Evolutionary conservation across 1,140 invertebrate species (phyloP).

Genomic region (Pachyrhynchus sulphureomaculatus): DNA sequence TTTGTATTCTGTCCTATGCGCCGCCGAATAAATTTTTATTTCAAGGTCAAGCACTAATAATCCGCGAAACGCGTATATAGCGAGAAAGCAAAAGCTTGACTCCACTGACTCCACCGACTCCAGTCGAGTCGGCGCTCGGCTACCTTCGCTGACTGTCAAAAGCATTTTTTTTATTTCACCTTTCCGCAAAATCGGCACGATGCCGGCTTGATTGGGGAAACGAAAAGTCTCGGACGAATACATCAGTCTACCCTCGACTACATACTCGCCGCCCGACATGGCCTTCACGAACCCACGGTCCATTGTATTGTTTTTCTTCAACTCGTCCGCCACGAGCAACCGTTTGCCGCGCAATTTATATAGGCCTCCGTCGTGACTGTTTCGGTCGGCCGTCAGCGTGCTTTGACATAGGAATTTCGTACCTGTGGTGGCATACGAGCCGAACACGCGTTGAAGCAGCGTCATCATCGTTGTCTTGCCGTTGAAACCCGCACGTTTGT

Average conservation of each 20-base stretch:
- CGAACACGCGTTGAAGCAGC: not conserved
- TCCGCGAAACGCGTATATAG: too few relatives aligned
- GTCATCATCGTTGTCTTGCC: not conserved
- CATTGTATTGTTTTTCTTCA: not conserved
- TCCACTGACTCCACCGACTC: too few relatives aligned
- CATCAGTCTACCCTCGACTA: not conserved
- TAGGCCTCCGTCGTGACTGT: not conserved
- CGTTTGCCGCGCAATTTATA: not conserved
- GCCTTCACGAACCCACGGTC: not conserved
- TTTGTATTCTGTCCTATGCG: too few relatives aligned
- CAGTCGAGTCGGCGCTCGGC: too few relatives aligned
- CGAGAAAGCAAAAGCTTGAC: too few relatives aligned
- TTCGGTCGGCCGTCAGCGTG: not conserved
- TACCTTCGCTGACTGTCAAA: too few relatives aligned
- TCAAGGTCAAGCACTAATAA: too few relatives aligned
- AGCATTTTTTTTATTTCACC: too few relatives aligned
- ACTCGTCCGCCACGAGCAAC: not conserved
- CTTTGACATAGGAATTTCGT: not conserved
- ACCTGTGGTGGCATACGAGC: not conserved
- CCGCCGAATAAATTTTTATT: too few relatives aligned
- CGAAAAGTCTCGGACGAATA: not conserved
- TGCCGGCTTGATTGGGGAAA: not conserved
- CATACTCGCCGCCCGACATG: not conserved
- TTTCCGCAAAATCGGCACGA: not conserved
- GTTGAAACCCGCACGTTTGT: not conserved